These are phyloP conservation scores for Pangasianodon gigas DNA, from an alignment of 2,113 vertebrate genomes.

Conservation along the genomic window DNA sequence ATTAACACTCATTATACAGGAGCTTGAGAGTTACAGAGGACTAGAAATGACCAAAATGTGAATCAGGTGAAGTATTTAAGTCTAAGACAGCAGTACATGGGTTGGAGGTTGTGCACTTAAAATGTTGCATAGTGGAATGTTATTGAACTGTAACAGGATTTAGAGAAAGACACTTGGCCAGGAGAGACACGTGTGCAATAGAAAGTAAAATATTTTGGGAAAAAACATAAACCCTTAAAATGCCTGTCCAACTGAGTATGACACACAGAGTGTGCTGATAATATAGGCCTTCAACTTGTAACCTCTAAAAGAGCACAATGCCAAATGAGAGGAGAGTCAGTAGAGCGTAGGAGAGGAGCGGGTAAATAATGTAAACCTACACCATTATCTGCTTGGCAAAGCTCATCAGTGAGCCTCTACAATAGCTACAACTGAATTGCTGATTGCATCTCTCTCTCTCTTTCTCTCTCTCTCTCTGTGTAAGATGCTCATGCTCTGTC, in stretches of 20 bases:
- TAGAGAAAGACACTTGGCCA: background rate
- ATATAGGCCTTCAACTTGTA: conserved; percentile 87
- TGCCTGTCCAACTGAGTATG: background rate
- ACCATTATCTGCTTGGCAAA: conserved; percentile 95
- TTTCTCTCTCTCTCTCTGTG: conserved; percentile 64
- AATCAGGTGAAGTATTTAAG: conserved; percentile 1
- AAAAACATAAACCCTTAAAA: background rate
- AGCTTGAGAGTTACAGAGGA: background rate
- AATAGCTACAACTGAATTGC: conserved; percentile 77
- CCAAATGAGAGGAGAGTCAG: conserved; percentile 67
- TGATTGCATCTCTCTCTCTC: conserved; percentile 80
- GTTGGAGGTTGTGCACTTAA: conserved; percentile 9
- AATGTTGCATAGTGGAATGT: background rate
- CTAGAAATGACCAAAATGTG: background rate
- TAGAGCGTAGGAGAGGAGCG: conserved; percentile 53
- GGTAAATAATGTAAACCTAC: conserved; percentile 89
- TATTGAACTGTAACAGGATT: background rate
- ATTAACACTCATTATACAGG: background rate
- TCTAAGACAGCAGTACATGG: background rate
- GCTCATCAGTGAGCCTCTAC: conserved; percentile 81
- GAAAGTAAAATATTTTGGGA: background rate
- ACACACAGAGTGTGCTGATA: conserved; percentile 70
- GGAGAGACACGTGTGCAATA: background rate
- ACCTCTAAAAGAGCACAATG: conserved; percentile 74
- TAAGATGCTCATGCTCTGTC: conserved; percentile 50